A percentile compares a stretch with the other conserved stretches of the same genome.
These are phyloP conservation scores for Cephalopholis sonnerati DNA, from an alignment of 2,113 vertebrate genomes.

Conservation along the genomic window DNA sequence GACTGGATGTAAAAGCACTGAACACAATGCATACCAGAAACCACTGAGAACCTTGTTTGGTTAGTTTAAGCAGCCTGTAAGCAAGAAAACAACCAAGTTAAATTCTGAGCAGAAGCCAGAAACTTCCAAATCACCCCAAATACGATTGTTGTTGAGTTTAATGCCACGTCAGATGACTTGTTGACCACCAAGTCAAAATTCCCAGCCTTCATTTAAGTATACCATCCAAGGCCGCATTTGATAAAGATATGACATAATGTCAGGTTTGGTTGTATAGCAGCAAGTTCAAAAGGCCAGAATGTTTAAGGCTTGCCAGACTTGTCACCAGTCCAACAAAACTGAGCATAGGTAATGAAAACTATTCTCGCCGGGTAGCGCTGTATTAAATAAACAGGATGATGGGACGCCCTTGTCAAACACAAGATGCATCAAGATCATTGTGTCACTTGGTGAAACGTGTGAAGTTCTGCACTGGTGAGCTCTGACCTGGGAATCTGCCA, in stretches of 20 bases:
- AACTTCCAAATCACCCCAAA: neutral
- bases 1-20: slow-evolving; percentile 13
- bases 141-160: neutral
- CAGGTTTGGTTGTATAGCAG: neutral
- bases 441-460: neutral
- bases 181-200: neutral
- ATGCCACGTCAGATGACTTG: neutral
- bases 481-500: neutral
- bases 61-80: neutral
- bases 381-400: neutral
- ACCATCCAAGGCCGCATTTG: neutral
- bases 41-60: neutral
- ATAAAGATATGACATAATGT: neutral
- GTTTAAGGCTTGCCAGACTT: neutral
- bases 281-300: neutral
- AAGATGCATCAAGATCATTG: neutral
- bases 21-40: slow-evolving; percentile 4
- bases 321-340: neutral
- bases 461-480: neutral
- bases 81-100: neutral
- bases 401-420: neutral
- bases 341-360: neutral
- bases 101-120: neutral
- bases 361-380: neutral
- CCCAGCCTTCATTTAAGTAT: neutral